Conservation (phyloP, 1,140 invertebrate genomes). For the Hydropsyche tenuis region DNA sequence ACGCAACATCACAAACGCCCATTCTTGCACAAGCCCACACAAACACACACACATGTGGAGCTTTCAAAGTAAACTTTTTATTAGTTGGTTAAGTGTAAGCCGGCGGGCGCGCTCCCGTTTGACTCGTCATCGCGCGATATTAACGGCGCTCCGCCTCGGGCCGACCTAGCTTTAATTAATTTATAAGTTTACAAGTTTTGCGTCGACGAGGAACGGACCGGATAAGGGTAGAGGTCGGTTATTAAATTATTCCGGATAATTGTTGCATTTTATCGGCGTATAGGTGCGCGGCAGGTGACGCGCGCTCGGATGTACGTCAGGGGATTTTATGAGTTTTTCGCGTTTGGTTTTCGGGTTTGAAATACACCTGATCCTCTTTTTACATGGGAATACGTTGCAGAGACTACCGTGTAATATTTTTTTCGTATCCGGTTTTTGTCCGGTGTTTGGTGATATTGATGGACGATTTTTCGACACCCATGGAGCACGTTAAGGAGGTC, state of each 20-base stretch:
- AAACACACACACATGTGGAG: background rate
- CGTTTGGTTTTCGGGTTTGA: too few species aligned
- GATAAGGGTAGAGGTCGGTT: constrained; percentile 4
- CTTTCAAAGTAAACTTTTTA: constrained; percentile 19
- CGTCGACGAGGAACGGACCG: background rate
- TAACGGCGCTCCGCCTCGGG: constrained; percentile 22
- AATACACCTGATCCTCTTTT: too few species aligned
- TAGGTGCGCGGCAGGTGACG: constrained; percentile 32
- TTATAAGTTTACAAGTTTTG: constrained; percentile 41
- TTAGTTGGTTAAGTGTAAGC: constrained; percentile 25
- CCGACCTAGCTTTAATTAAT: constrained; percentile 34
- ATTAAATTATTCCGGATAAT: constrained; percentile 40
- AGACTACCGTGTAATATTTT: too few species aligned
- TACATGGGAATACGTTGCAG: too few species aligned
- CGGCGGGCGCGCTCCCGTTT: constrained; percentile 1
- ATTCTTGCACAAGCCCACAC: background rate
- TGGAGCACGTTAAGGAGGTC: too few species aligned
- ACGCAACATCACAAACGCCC: too few species aligned
- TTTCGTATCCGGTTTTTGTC: too few species aligned
- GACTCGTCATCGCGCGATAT: constrained; percentile 35
- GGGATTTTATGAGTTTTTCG: too few species aligned
- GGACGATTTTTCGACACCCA: too few species aligned
- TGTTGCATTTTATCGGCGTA: constrained; percentile 29
- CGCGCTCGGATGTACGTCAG: too few species aligned
- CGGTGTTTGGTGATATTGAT: too few species aligned